phyloP scores from a whole-genome alignment of 2,797 vertebrate species.

The Channallabes apus region DNA sequence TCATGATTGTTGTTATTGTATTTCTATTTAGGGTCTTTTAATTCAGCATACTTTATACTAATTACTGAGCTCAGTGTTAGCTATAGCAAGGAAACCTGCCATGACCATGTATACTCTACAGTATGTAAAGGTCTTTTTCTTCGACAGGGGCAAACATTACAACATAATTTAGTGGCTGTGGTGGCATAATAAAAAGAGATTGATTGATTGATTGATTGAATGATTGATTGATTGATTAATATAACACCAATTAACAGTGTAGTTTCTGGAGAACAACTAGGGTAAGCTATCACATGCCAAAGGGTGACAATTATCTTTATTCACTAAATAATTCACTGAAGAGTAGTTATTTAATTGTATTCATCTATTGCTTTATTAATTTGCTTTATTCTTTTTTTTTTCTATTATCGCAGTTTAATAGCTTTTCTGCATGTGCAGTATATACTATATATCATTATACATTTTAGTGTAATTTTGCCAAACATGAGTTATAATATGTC shows the following conservation, averaged over 20 bases:
- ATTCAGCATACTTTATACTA: not conserved
- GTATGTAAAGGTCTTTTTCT: not conserved
- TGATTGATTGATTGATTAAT: not conserved
- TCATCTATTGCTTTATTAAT: not conserved
- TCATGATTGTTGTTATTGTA: not conserved
- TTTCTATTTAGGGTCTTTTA: not conserved
- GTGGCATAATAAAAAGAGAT: not conserved
- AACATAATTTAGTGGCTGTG: too few relatives aligned
- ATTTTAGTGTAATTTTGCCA: not conserved
- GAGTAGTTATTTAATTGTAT: not conserved
- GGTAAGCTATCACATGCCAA: not conserved
- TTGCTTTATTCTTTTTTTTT: not conserved
- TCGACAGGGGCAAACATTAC: not conserved
- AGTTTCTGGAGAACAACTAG: not conserved
- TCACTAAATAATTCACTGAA: not conserved
- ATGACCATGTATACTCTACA: not conserved
- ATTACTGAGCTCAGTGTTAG: not conserved
- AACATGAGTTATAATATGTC: not conserved
- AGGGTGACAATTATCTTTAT: not conserved
- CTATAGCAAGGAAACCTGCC: not conserved
- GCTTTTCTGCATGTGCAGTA: not conserved
- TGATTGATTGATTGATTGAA: not conserved
- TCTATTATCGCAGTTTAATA: not conserved
- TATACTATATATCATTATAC: not conserved
- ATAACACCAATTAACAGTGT: not conserved